Evolutionary conservation across 2,888 invertebrate genomes (phyloP).

Genomic region (Capitulum mitella): DNA sequence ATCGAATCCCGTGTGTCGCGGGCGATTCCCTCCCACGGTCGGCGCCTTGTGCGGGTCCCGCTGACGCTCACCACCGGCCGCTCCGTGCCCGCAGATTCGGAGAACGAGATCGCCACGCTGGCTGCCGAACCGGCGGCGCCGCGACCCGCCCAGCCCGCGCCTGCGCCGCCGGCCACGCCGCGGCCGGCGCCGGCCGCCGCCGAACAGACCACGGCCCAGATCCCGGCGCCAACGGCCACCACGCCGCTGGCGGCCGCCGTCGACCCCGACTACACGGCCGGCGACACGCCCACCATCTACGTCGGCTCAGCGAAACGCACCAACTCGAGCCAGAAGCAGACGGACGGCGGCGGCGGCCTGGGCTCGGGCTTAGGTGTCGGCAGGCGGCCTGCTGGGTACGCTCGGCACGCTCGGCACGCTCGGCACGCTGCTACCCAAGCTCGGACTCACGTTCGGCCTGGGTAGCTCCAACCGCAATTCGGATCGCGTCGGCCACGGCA

Average conservation of each 20-base stretch:
- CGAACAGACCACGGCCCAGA: slow-evolving; percentile 31
- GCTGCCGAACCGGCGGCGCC: slow-evolving; percentile 62
- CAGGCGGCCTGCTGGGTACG: slow-evolving; percentile 6
- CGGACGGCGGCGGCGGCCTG: not conserved
- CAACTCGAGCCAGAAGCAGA: not conserved
- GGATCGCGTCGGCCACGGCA: not conserved
- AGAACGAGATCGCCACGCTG: not conserved
- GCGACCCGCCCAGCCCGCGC: slow-evolving; percentile 78
- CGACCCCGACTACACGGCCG: slow-evolving; percentile 45
- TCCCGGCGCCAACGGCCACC: slow-evolving; percentile 27
- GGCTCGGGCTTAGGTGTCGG: not conserved
- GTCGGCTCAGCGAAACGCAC: slow-evolving; percentile 43
- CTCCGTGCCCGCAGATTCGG: not conserved
- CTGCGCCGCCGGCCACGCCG: slow-evolving; percentile 59
- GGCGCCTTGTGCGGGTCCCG: too few species aligned
- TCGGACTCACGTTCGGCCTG: slow-evolving; percentile 6
- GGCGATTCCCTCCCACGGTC: too few species aligned
- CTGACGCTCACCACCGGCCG: not conserved
- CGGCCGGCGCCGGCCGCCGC: slow-evolving; percentile 51
- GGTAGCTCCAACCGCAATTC: not conserved
- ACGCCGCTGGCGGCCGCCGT: slow-evolving; percentile 26
- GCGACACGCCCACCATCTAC: slow-evolving; percentile 56
- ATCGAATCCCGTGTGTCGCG: too few species aligned
- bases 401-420: slow-evolving; percentile 21
- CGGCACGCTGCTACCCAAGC: slow-evolving; percentile 5